phyloP scores from a whole-genome alignment of 2,113 vertebrate species.

The Myodes glareolus region DNA sequence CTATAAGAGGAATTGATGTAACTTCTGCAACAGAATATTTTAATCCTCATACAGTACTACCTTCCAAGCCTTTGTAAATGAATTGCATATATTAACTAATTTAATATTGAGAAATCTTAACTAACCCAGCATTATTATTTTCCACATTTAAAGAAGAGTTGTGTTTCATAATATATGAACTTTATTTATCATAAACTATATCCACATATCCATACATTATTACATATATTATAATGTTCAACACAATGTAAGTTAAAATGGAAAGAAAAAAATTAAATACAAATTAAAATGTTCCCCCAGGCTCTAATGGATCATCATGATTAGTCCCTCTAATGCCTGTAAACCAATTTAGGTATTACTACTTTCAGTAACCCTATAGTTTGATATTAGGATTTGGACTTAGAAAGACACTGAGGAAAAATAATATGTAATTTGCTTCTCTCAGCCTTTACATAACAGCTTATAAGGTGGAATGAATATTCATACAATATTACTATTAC shows the following conservation, averaged over 20 bases:
- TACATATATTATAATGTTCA: not conserved
- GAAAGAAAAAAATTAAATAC: not conserved
- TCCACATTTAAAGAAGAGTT: not conserved
- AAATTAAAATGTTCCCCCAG: not conserved
- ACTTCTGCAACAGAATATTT: not conserved
- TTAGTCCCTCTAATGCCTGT: not conserved
- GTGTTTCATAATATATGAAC: not conserved
- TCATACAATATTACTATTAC: not conserved
- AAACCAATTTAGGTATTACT: not conserved
- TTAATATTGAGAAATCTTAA: slow-evolving; percentile 7
- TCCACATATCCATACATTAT: not conserved
- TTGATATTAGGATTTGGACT: not conserved
- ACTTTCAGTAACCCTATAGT: not conserved
- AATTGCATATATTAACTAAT: not conserved
- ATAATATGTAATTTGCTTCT: slow-evolving; percentile 21
- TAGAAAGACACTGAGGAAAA: slow-evolving; percentile 18
- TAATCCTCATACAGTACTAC: not conserved
- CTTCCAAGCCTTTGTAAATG: not conserved
- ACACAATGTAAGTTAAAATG: not conserved
- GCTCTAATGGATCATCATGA: not conserved
- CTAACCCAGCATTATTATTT: not conserved
- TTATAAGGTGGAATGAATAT: not conserved
- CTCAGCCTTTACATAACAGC: not conserved
- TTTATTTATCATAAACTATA: not conserved
- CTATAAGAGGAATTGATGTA: not conserved